Evolutionary conservation across 2,113 vertebrate genomes (phyloP).

Genomic region (Pongo pygmaeus): DNA sequence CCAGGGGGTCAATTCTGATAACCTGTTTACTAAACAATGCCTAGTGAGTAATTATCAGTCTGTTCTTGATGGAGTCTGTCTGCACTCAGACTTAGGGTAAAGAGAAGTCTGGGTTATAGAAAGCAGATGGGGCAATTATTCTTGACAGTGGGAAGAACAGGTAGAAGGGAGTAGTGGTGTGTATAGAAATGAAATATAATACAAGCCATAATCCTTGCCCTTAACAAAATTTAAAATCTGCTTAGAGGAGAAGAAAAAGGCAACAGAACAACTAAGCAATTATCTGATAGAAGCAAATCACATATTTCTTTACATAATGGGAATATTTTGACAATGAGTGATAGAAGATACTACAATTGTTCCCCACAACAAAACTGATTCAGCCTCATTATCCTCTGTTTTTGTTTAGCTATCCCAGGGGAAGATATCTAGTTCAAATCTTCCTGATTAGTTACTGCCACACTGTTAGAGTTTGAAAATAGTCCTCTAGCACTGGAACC

Average conservation of each 20-base stretch:
- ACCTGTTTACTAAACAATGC: neutral
- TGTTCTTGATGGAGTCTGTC: neutral
- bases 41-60: neutral
- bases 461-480: neutral
- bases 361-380: neutral
- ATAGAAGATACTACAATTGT: neutral
- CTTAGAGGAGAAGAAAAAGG: constrained; percentile 13
- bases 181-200: neutral
- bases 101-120: neutral
- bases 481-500: neutral
- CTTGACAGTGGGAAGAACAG: neutral
- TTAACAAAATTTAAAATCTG: constrained; percentile 24
- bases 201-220: neutral
- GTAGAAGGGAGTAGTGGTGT: neutral
- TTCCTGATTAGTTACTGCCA: neutral
- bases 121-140: neutral
- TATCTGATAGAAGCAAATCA: neutral
- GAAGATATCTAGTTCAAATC: neutral
- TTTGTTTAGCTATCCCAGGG: neutral
- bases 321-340: neutral
- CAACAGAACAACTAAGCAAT: neutral
- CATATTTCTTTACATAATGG: neutral
- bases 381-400: neutral
- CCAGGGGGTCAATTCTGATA: neutral
- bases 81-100: neutral